Conservation (phyloP, 2,113 vertebrate species). For the Porphyrio hochstetteri region DNA sequence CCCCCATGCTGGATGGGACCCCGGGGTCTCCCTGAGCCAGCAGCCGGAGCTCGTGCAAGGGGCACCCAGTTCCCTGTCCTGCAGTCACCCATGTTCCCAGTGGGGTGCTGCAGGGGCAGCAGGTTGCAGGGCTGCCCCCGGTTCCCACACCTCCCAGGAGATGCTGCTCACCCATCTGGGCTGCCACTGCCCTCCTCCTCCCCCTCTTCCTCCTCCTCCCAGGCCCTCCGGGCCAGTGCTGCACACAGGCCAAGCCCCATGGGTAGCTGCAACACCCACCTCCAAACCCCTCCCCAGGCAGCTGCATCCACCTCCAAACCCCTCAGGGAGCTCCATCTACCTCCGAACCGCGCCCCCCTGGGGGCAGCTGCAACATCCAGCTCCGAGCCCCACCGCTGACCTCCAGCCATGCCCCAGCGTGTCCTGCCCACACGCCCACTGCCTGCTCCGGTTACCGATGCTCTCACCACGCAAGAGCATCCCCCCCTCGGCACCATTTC, state of each 20-base stretch:
- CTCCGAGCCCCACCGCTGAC: not conserved
- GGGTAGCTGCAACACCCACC: fast-evolving
- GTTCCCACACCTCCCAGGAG: not conserved
- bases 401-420: not conserved
- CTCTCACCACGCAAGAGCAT: not conserved
- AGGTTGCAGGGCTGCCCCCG: not conserved
- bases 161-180: not conserved
- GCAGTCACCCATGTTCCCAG: fast-evolving
- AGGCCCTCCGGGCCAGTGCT: not conserved
- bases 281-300: not conserved
- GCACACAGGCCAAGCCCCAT: not conserved
- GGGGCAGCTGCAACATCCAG: not conserved
- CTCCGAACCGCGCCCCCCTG: not conserved
- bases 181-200: not conserved
- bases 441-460: no score
- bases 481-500: fast-evolving
- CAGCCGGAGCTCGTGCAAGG: not conserved
- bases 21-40: fast-evolving
- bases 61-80: not conserved
- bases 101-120: not conserved
- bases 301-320: not conserved
- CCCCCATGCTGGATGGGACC: not conserved
- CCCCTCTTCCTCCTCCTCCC: not conserved
- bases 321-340: not conserved
- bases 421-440: not conserved